Evolutionary conservation across 2,888 invertebrate species (phyloP).

Genomic region (Acrobasis consociella): DNA sequence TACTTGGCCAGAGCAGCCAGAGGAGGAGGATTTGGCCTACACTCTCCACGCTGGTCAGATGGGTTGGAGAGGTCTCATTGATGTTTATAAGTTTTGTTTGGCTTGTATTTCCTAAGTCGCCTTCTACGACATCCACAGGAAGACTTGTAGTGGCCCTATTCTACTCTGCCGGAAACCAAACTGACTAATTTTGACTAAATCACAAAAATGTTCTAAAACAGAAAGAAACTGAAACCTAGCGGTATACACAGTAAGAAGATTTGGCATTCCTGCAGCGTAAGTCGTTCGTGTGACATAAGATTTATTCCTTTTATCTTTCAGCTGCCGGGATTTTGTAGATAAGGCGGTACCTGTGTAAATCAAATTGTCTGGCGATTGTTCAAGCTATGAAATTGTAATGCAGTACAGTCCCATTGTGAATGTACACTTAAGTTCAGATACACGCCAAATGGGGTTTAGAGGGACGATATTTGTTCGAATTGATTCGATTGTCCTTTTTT

Average conservation of each 20-base stretch:
- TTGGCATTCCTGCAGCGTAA: constrained; percentile 59
- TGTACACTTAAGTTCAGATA: constrained; percentile 28
- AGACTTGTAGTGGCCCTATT: too few relatives aligned
- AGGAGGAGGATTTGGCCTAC: too few relatives aligned
- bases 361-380: constrained; percentile 63
- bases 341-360: constrained; percentile 64
- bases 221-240: constrained; percentile 12
- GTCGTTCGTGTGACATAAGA: constrained; percentile 71
- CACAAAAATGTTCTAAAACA: too few relatives aligned
- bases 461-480: constrained; percentile 1
- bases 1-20: too few relatives aligned
- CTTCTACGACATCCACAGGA: too few relatives aligned
- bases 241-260: constrained; percentile 38
- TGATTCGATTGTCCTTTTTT: constrained; percentile 10
- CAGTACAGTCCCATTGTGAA: constrained; percentile 42
- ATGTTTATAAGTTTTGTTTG: too few relatives aligned
- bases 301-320: constrained; percentile 75
- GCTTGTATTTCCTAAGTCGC: too few relatives aligned
- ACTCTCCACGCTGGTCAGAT: too few relatives aligned
- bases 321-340: constrained; percentile 64
- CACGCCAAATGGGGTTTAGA: constrained; percentile 11
- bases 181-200: neutral
- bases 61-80: too few relatives aligned
- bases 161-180: too few relatives aligned
- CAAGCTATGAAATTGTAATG: constrained; percentile 59